Conservation (phyloP, 2,888 invertebrate genomes). For the Agrotis clavis region DNA sequence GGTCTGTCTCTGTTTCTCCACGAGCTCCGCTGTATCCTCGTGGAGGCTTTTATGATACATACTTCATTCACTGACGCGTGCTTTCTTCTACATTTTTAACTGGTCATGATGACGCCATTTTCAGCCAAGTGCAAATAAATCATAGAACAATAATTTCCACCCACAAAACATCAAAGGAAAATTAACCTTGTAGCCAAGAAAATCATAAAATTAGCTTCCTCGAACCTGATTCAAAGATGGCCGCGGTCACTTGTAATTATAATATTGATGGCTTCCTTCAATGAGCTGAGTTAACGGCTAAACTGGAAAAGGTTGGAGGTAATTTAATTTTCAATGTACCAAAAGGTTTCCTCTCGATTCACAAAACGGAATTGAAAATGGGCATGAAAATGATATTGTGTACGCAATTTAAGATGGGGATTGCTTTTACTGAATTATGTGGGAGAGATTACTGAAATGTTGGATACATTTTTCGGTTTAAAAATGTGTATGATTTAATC, state of each 20-base stretch:
- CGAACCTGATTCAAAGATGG: background rate
- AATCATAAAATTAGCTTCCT: slow-evolving; percentile 24
- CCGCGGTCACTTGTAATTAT: slow-evolving; percentile 58
- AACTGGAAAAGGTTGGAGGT: slow-evolving; percentile 12
- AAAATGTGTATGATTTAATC: background rate
- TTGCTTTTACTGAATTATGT: background rate
- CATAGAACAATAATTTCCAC: background rate
- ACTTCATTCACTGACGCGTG: too few species aligned
- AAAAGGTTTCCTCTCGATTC: slow-evolving; percentile 24
- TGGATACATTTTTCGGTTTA: background rate
- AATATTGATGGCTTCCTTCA: slow-evolving; percentile 43
- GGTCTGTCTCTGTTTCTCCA: too few species aligned
- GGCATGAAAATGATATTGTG: slow-evolving; percentile 9
- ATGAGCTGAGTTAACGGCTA: slow-evolving; percentile 12
- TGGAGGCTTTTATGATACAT: too few species aligned
- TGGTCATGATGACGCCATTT: background rate
- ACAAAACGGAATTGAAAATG: slow-evolving; percentile 17
- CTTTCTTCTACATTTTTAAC: background rate
- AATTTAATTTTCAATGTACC: slow-evolving; percentile 16
- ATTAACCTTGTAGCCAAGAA: background rate
- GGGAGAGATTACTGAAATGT: background rate
- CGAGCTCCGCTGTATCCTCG: too few species aligned
- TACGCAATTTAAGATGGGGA: background rate
- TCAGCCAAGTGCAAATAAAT: background rate
- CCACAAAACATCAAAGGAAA: slow-evolving; percentile 9